phyloP scores from a whole-genome alignment of 2,113 vertebrate species.

The Antechinus stuartii region DNA sequence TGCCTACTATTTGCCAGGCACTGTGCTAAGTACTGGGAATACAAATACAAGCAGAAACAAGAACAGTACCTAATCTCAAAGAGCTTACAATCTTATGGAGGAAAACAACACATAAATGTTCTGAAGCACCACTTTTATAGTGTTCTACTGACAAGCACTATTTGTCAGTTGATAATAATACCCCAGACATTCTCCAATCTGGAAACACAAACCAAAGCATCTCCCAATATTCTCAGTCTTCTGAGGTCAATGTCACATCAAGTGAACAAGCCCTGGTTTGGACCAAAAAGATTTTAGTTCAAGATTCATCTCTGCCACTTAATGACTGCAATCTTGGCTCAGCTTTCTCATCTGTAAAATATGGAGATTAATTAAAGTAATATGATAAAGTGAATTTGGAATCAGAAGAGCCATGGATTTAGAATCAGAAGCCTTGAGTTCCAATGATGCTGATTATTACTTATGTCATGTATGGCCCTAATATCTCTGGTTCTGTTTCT shows the following conservation, averaged over 20 bases:
- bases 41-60: too few species aligned
- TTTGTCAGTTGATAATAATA: background rate
- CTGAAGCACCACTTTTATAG: background rate
- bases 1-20: background rate
- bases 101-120: too few species aligned
- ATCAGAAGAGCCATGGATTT: too few species aligned
- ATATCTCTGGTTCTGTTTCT: too few species aligned
- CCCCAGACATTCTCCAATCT: background rate
- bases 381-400: too few species aligned
- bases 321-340: background rate
- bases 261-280: background rate
- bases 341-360: too few species aligned
- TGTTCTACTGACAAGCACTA: background rate
- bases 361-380: too few species aligned
- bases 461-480: too few species aligned
- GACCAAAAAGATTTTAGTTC: background rate
- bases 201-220: background rate
- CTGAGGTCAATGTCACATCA: conserved; percentile 3
- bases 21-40: too few species aligned
- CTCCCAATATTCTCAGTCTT: background rate
- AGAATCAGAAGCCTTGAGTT: too few species aligned
- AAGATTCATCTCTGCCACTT: background rate
- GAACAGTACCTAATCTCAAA: too few species aligned
- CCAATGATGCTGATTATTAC: too few species aligned
- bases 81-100: background rate